Conservation (phyloP, 2,113 vertebrate genomes). For the Martes martes region DNA sequence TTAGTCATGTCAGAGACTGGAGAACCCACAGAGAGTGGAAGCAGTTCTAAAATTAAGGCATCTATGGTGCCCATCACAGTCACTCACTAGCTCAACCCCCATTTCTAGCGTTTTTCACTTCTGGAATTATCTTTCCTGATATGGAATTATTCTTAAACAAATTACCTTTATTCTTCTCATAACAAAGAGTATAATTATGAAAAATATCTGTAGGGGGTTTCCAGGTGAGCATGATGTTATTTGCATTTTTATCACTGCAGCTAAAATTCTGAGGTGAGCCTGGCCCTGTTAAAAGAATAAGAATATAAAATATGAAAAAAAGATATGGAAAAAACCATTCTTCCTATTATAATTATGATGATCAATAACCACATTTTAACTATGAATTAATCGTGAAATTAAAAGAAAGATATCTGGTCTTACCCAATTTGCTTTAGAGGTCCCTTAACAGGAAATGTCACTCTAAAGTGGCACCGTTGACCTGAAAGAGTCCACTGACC, state of each 20-base stretch:
- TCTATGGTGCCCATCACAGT: accelerated
- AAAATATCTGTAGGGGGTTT: accelerated
- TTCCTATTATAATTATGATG: not conserved
- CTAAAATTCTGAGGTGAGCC: accelerated
- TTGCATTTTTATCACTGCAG: accelerated
- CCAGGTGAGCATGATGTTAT: accelerated
- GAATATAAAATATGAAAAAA: not conserved
- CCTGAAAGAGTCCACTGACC: not conserved
- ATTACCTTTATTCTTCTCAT: accelerated
- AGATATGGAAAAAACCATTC: not conserved
- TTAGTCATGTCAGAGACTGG: too few relatives aligned
- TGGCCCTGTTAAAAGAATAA: constrained; percentile 72
- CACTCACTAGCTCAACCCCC: not conserved
- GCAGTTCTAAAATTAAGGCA: not conserved
- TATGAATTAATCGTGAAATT: not conserved
- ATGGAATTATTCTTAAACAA: not conserved
- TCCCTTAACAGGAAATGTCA: not conserved
- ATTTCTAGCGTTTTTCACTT: not conserved
- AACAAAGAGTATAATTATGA: accelerated
- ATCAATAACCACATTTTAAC: not conserved
- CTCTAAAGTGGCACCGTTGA: not conserved
- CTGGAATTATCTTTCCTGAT: not conserved
- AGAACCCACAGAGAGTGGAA: accelerated
- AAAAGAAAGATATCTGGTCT: not conserved
- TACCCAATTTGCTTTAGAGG: not conserved